Base-by-base conservation (phyloP, 37 sponge, comb jelly and placozoan species). In the Chondrilla cf. caribensis region DNA sequence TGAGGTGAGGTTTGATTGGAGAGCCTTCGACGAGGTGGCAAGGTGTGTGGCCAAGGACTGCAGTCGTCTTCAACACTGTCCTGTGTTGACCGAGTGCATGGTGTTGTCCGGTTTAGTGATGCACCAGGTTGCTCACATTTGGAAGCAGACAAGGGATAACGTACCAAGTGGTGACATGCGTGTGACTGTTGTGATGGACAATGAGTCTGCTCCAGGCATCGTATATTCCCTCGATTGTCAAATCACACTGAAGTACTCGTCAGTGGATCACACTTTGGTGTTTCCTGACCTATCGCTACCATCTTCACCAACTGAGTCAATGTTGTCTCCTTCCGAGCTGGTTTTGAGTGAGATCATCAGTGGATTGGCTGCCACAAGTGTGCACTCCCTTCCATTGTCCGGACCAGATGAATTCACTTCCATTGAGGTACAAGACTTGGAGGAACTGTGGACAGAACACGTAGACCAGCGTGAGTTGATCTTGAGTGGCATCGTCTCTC, bases 1-100 rank as follows among this genome's bases (percentile, higher is more conserved):
- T 2, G 7, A 22, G 40, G 1, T 73, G 19, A 43, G 24, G 17
- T n/a, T 73, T 37, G 76, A 73, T 25, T 73, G 76, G 76, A 31
- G 24, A n/a, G 76, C 43, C 3, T 73, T 73, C 40, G 76, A 73
- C 25, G 18, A 18, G 19, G 41, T 73, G 18, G 39, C 76, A 36
- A n/a, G 24, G 24, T 14, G 51, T 47, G 76, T 36, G 21, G 6
- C 36, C n/a, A 2, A 37, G 25, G 3, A 37, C 21, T n/a, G 44
- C 25, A 24, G 43, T 37, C 24, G 44, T 22, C 44, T 73, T 40
- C 43, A 73, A 43, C 21, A 43, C 76, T 73, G 76, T 38, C 76
- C 76, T 24, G n/a, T 73, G 24, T 39, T 73, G 76, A 73, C 76
- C 21, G 76, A 73, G 43, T 73, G 76, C 43, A n/a, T 73, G 21